These are phyloP conservation scores for Oncorhynchus nerka DNA, from an alignment of 2,113 vertebrate genomes.

Conservation along the genomic window DNA sequence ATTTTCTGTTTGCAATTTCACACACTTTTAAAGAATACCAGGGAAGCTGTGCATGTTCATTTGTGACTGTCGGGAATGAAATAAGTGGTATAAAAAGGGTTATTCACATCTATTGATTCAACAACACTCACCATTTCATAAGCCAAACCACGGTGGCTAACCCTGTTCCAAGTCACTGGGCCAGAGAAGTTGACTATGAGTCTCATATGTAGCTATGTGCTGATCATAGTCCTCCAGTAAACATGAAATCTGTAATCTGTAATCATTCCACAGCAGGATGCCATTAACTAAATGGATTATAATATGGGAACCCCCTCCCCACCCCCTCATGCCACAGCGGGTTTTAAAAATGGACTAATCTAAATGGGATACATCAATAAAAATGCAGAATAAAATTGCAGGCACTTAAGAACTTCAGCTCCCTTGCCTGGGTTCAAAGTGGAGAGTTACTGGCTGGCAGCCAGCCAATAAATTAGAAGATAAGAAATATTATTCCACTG, in stretches of 20 bases:
- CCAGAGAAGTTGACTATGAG: too few relatives aligned
- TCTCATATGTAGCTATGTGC: conserved; percentile 40
- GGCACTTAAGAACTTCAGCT: conserved; percentile 70
- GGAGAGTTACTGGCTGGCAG: conserved; percentile 65
- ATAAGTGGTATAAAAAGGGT: neutral
- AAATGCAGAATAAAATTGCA: conserved; percentile 78
- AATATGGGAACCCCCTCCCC: conserved; percentile 66
- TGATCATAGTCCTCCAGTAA: conserved; percentile 69
- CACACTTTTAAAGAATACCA: too few relatives aligned
- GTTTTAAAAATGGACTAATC: conserved; percentile 77
- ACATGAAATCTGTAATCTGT: conserved; percentile 79
- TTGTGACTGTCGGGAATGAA: too few relatives aligned
- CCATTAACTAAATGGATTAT: conserved; percentile 86
- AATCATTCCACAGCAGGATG: conserved; percentile 70
- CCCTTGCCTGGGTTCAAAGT: conserved; percentile 57
- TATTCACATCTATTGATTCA: conserved; percentile 26
- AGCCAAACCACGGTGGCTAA: conserved; percentile 8
- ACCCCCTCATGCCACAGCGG: conserved; percentile 65
- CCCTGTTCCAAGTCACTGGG: neutral
- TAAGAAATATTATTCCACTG: conserved; percentile 73
- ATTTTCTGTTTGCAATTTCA: too few relatives aligned
- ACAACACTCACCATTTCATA: conserved; percentile 25
- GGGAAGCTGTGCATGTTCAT: too few relatives aligned
- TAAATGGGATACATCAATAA: conserved; percentile 82
- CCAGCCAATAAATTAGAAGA: conserved; percentile 73